Percentiles rank a stretch among this genome's conserved stretches.
Conservation (phyloP, 2,888 invertebrate genomes). For the Brachypterus glaber region DNA sequence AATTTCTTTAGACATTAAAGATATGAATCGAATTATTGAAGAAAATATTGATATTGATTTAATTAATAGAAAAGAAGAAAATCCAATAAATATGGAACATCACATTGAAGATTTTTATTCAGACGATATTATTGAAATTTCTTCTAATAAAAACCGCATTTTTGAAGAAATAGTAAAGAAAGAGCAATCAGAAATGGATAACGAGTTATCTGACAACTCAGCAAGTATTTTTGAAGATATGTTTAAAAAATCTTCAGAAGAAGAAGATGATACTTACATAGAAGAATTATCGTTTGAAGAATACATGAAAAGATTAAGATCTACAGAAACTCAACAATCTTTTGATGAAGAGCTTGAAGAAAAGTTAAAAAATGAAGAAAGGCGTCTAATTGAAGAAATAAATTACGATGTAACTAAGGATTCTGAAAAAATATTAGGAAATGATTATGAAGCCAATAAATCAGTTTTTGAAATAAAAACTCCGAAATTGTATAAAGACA, state of each 20-base stretch:
- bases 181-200: not conserved
- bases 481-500: no score
- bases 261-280: not conserved
- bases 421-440: no score
- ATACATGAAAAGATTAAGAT: not conserved
- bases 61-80: not conserved
- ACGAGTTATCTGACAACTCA: not conserved
- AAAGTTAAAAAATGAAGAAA: not conserved
- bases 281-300: not conserved
- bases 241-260: not conserved
- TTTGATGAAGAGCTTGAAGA: conserved; percentile 1
- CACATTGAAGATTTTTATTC: no score
- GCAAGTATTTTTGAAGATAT: not conserved
- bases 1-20: no score
- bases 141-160: no score
- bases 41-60: no score
- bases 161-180: not conserved
- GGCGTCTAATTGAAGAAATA: not conserved
- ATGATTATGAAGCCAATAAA: no score
- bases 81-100: no score
- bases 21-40: no score
- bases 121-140: no score
- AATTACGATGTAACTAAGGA: no score
- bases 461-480: no score
- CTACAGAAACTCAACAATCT: conserved; percentile 1